phyloP scores from a whole-genome alignment of 2,797 vertebrate genomes.

The Emydoidea blandingii region DNA sequence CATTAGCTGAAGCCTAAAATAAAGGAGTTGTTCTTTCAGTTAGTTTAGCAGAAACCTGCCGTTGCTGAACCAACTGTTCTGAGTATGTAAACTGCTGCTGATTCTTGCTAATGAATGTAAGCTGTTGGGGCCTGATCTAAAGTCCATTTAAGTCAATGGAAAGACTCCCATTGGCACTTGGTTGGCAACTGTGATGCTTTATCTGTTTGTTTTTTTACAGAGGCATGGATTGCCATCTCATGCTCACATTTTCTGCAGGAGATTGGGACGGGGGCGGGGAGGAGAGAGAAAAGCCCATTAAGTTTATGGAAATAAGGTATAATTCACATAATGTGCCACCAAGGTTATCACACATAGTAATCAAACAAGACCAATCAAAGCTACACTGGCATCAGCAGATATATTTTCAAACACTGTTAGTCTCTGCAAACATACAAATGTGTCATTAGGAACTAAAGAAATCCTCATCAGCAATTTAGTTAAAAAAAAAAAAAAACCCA shows the following conservation, averaged over 20 bases:
- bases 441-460: constrained; percentile 65
- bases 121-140: not conserved
- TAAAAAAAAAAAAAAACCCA: constrained; percentile 44
- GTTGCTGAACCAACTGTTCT: not conserved
- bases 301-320: constrained; percentile 11
- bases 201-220: not conserved
- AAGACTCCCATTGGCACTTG: not conserved
- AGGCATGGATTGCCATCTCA: not conserved
- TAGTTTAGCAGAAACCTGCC: not conserved
- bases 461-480: constrained; percentile 45
- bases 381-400: constrained; percentile 53
- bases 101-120: not conserved
- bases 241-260: not conserved
- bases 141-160: not conserved
- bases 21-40: not conserved
- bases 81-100: not conserved
- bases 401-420: constrained; percentile 60
- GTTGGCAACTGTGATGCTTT: not conserved
- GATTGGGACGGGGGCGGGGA: not conserved
- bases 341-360: constrained; percentile 39
- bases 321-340: not conserved
- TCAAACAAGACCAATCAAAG: constrained; percentile 52
- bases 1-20: not conserved
- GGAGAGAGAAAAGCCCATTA: not conserved
- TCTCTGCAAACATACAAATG: constrained; percentile 58